Evolutionary conservation across 2,113 vertebrate genomes (phyloP), one percentile per base, ranked within the genome.

Genomic region (Chionomys nivalis): DNA sequence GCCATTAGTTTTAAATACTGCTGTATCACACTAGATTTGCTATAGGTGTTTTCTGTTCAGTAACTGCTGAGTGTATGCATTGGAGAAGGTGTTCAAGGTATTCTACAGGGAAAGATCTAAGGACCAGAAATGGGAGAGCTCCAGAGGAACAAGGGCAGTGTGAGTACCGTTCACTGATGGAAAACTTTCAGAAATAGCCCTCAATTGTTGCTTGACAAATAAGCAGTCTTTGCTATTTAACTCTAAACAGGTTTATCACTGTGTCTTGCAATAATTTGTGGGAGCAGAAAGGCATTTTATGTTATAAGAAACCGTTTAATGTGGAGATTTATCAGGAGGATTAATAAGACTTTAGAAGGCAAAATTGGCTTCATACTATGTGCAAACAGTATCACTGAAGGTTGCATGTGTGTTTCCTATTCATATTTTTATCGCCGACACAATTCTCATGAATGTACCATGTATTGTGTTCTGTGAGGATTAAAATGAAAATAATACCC

Each of bases 351-450:
- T 52, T 89, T 70, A 44, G 42, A 23, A 58, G 87, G 12, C 42
- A 26, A 68, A 89, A 58, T 68, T 70, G 65, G 19, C 44, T 88
- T 91, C 19, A 91, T 44, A 70, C 55, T 49, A 82, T 55, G 4
- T 90, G 12, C 31, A 91, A 61, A 96, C 70, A 2, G 23, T 92
- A 6, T 1, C 19, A 24, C 26, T 21, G 44, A n/a, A 7, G 5
- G 49, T 58, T 90, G 68, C 4, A 52, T 83, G 8, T 89, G 42
- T 83, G 39, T 44, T 90, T 13, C 47, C 24, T 93, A 16, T 78
- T 93, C 8, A 88, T 63, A 75, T 28, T 89, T 91, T 78, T 93
- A 77, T 31, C 73, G 31, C 73, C 66, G 83, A 61, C n/a, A 63
- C 16, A 78, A 0, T 88, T 96, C 39, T 79, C 68, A 76, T 49